Evolutionary conservation across 2,113 vertebrate species (phyloP), one percentile per base, ranked within the genome.

Genomic region (Oryzias curvinotus): DNA sequence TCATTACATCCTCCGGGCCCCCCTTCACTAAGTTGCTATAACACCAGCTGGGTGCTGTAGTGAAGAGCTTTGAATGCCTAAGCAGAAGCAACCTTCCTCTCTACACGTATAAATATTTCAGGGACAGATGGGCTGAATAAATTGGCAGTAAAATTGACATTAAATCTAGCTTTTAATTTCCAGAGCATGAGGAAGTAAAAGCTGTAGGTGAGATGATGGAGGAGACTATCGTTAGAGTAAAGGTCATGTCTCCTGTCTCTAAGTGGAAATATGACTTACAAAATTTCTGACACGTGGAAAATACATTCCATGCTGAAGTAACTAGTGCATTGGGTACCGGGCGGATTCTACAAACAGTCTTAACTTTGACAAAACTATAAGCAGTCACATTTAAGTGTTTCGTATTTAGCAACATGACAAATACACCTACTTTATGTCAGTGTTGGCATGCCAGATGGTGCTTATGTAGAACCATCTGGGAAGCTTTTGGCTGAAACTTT

Each of bases 131-230:
- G 78, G 80, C 80, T 62, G 88, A 88, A 87, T 91, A 90, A 88
- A 92, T 92, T 83, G 90, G 87, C 83, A 76, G 82, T 81, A 84
- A 90, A 87, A 88, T 87, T 87, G 87, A 91, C 87, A 87, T 84
- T 81, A 77, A 81, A 86, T 87, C 77, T 63, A 36, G 50, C 87
- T 89, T 90, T 90, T 87, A 89, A 89, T 91, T 89, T 88, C 75
- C 78, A 75, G 81, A 79, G 86, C 65, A 84, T 74, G 52, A 73
- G 69, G 65, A 77, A 55, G 54, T 42, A 19, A 57, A 10, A 60
- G 67, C 76, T 73, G 69, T 12, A 25, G 68, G 56, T 70, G 62
- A 77, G 61, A 80, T 61, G 68, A 75, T 76, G 71, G 63, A 73
- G 72, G 65, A 56, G 70, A 52, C 36, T 49, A 15, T 46, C 1